A percentile compares a stretch with the other conserved stretches of the same genome.
Conservation (phyloP, 1,140 invertebrate genomes). For the Diorhabda elongata region DNA sequence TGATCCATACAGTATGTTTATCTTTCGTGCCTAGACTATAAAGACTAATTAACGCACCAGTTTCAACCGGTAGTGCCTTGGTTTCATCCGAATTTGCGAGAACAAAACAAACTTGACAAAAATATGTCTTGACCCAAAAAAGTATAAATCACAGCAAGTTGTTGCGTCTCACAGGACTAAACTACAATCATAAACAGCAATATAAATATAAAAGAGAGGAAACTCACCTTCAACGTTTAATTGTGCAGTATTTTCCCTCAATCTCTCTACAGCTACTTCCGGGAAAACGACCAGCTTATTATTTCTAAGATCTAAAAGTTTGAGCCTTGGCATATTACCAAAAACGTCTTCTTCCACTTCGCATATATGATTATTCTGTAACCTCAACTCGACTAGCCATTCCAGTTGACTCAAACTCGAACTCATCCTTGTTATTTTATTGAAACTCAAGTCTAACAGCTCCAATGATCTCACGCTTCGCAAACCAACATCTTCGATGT, state of each 20-base stretch:
- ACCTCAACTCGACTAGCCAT: conserved; percentile 78
- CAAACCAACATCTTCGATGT: conserved; percentile 68
- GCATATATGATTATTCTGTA: conserved; percentile 72
- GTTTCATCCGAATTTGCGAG: no score
- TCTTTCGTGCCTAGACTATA: no score
- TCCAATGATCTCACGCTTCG: conserved; percentile 70
- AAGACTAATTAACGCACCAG: no score
- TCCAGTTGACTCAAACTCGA: conserved; percentile 65
- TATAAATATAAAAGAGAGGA: neutral
- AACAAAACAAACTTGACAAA: no score
- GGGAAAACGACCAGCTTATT: conserved; percentile 72
- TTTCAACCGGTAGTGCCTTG: neutral
- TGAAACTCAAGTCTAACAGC: conserved; percentile 74
- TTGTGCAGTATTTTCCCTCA: conserved; percentile 74
- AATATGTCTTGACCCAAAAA: no score
- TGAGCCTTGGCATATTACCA: conserved; percentile 73
- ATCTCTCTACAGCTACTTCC: conserved; percentile 69
- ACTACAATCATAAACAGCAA: conserved; percentile 9
- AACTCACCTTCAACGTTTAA: conserved; percentile 78
- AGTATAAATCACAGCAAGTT: no score
- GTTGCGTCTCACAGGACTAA: neutral
- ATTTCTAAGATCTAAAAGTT: conserved; percentile 72
- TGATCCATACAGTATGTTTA: no score
- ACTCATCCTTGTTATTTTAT: conserved; percentile 66
- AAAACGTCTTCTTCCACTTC: conserved; percentile 68